These are phyloP conservation scores for Ferdinandea cuprea DNA, from an alignment of 2,888 invertebrate genomes.

Conservation along the genomic window DNA sequence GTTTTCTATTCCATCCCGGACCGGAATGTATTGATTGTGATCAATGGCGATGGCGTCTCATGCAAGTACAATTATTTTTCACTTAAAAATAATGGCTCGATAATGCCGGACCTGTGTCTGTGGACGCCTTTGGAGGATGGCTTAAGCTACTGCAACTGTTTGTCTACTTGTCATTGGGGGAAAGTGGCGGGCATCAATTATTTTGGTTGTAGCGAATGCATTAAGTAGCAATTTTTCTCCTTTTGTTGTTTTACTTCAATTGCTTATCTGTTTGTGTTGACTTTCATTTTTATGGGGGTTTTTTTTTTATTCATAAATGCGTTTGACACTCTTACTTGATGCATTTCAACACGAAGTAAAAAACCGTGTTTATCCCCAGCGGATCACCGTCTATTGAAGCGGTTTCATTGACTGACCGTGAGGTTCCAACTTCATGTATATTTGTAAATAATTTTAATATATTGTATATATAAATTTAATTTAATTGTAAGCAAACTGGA, in stretches of 20 bases:
- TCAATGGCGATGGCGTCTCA: constrained; percentile 40
- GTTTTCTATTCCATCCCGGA: constrained; percentile 15
- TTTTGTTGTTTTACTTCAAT: background rate
- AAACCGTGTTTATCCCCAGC: too few relatives aligned
- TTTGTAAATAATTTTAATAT: too few relatives aligned
- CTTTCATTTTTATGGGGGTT: constrained; percentile 55
- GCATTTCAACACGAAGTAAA: too few relatives aligned
- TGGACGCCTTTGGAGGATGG: constrained; percentile 27
- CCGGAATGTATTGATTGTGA: constrained; percentile 31
- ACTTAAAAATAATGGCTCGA: constrained; percentile 39
- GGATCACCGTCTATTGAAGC: too few relatives aligned
- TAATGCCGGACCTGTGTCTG: constrained; percentile 14
- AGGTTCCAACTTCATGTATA: too few relatives aligned
- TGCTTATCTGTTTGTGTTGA: constrained; percentile 22
- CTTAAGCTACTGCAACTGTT: background rate
- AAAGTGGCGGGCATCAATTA: constrained; percentile 49
- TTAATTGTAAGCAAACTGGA: too few relatives aligned
- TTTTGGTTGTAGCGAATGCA: constrained; percentile 30
- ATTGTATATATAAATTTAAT: too few relatives aligned
- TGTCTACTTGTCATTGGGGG: constrained; percentile 10
- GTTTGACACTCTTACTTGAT: too few relatives aligned
- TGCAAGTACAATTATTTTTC: constrained; percentile 54
- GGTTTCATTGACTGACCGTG: too few relatives aligned
- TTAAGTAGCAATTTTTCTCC: constrained; percentile 15
- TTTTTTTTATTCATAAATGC: constrained; percentile 13